Conservation (phyloP, 2,113 vertebrate species). For the Astur gentilis region DNA sequence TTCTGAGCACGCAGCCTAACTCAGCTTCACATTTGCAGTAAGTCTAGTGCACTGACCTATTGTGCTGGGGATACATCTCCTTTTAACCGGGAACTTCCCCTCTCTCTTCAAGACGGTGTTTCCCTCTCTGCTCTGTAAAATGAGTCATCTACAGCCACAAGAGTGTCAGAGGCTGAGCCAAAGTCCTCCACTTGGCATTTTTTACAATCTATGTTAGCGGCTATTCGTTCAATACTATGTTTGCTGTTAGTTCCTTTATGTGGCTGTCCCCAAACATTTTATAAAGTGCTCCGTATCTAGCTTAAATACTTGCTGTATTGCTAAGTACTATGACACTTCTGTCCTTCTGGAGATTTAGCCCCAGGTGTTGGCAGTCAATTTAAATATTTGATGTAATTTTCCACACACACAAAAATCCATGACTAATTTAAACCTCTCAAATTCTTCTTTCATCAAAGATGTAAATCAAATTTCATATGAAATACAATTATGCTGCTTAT, state of each 20-base stretch:
- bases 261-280: not conserved
- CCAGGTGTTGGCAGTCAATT: not conserved
- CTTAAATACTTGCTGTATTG: not conserved
- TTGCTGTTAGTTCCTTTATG: not conserved
- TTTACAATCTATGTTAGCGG: not conserved
- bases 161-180: not conserved
- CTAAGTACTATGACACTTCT: not conserved
- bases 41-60: not conserved
- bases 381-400: conserved; percentile 4
- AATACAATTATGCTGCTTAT: not conserved
- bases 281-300: not conserved
- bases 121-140: not conserved
- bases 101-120: not conserved
- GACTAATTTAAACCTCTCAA: conserved; percentile 1
- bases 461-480: conserved; percentile 11
- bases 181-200: not conserved
- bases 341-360: not conserved
- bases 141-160: not conserved
- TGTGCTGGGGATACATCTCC: not conserved
- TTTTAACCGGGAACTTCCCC: not conserved
- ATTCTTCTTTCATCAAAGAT: not conserved
- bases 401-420: not conserved
- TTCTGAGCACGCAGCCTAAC: not conserved
- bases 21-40: not conserved
- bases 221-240: not conserved